Conservation (phyloP, 2,797 vertebrate genomes). For the Melanotaenia parkinsoni region DNA sequence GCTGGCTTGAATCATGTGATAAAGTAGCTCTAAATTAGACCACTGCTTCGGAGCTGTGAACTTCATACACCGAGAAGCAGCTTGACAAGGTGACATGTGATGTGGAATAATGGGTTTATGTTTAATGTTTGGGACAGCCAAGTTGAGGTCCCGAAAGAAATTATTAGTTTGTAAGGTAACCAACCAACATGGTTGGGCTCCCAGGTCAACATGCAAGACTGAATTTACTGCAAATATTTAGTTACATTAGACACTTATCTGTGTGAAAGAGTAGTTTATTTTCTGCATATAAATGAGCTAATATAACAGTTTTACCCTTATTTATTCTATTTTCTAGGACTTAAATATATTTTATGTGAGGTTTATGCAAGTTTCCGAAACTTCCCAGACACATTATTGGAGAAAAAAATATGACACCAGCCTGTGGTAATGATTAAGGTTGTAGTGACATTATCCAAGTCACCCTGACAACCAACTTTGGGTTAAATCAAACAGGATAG, state of each 20-base stretch:
- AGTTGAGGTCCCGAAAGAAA: no score
- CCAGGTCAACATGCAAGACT: no score
- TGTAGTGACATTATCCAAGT: constrained; percentile 6
- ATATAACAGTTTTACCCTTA: background rate
- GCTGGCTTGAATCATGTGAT: constrained; percentile 34
- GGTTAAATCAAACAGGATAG: background rate
- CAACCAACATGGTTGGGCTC: no score
- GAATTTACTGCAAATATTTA: no score
- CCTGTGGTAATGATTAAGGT: background rate
- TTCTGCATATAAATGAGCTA: background rate
- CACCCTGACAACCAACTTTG: background rate
- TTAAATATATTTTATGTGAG: no score
- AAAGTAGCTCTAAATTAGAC: constrained; percentile 33
- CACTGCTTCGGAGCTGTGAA: background rate
- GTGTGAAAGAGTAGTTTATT: background rate
- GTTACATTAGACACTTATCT: background rate
- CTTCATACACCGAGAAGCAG: background rate
- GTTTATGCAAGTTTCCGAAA: background rate
- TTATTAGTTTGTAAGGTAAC: no score
- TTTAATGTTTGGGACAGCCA: no score
- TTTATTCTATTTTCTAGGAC: background rate
- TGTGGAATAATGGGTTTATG: background rate
- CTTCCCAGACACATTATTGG: background rate
- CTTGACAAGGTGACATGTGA: background rate
- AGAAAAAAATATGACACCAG: background rate